Evolutionary conservation across 2,888 invertebrate species (phyloP).

Genomic region (Heteromyza rotundicornis): DNA sequence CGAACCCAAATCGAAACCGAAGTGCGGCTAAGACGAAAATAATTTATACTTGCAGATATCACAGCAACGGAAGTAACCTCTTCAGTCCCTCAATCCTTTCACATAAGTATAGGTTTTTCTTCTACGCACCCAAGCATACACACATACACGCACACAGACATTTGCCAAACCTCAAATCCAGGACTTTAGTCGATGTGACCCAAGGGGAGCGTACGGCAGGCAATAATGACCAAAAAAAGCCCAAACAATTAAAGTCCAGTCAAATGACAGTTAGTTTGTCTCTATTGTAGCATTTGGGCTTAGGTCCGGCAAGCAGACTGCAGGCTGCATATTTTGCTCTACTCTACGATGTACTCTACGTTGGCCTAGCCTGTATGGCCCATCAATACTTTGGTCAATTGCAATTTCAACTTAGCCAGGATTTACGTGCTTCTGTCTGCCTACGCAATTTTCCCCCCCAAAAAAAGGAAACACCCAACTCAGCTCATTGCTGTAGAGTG

Average conservation of each 20-base stretch:
- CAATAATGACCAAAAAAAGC: constrained; percentile 20
- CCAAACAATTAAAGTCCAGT: constrained; percentile 34
- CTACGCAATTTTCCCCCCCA: no score
- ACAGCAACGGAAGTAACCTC: not conserved
- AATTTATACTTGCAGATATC: not conserved
- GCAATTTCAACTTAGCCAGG: not conserved
- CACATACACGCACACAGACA: not conserved
- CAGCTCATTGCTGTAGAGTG: no score
- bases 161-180: not conserved
- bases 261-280: constrained; percentile 32
- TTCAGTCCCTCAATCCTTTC: no score
- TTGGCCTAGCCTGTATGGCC: no score
- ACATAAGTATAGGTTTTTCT: no score
- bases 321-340: no score
- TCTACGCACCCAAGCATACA: no score
- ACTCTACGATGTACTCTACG: no score
- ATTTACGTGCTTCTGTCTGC: not conserved
- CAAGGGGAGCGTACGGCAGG: not conserved
- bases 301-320: no score
- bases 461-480: no score
- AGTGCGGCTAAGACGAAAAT: not conserved
- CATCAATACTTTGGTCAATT: not conserved
- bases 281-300: constrained; percentile 26
- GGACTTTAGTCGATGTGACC: not conserved
- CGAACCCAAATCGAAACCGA: not conserved